These are phyloP conservation scores for Apostichopus japonicus DNA, from an alignment of 35 echinoderm and acorn worm genomes.

Conservation along the genomic window DNA sequence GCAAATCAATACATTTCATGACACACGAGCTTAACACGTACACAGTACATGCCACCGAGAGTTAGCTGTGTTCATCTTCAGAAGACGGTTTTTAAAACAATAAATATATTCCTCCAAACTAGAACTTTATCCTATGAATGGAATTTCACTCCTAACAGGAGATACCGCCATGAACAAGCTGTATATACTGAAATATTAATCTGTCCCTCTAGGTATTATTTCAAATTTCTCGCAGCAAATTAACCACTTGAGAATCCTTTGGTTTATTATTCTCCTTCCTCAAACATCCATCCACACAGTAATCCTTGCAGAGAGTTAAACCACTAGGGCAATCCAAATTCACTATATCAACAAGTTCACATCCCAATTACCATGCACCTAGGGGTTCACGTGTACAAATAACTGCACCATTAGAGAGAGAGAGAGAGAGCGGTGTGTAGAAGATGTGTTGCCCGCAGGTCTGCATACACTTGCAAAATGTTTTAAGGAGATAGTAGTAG, in stretches of 20 bases:
- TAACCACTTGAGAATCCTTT: conserved; percentile 9
- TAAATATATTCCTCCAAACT: neutral
- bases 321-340: neutral
- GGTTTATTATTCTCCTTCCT: neutral
- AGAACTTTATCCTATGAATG: too few species aligned
- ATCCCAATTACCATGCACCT: conserved; percentile 16
- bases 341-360: conserved; percentile 42
- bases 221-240: neutral
- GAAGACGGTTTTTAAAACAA: neutral
- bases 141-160: too few species aligned
- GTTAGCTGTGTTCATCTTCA: neutral
- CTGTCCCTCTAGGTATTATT: neutral
- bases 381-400: conserved; percentile 1
- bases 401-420: neutral
- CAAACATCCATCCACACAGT: conserved; percentile 1
- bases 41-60: too few species aligned
- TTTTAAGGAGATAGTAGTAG: neutral
- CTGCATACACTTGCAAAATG: conserved; percentile 1
- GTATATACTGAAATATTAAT: neutral
- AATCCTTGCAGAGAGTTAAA: conserved; percentile 6
- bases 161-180: neutral
- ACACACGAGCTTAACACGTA: too few species aligned
- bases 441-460: conserved; percentile 18
- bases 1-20: too few species aligned
- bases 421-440: neutral